Evolutionary conservation across 2,113 vertebrate genomes (phyloP).

Genomic region (Hippocampus guttulatus): DNA sequence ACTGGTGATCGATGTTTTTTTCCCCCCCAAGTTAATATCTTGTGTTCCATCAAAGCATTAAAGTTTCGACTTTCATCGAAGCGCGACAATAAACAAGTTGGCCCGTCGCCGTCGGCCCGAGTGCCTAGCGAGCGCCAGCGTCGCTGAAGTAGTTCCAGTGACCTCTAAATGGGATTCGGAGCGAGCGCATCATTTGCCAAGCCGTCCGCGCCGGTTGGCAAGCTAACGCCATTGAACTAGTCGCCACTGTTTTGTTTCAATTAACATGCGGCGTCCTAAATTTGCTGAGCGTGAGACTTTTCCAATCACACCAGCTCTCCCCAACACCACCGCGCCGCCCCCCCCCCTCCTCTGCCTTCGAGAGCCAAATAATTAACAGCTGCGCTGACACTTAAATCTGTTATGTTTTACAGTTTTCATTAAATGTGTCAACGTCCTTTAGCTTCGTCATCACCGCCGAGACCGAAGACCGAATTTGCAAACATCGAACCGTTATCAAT

Average conservation of each 20-base stretch:
- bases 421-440: slow-evolving; percentile 48
- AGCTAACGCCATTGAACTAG: neutral
- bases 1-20: neutral
- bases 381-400: slow-evolving; percentile 43
- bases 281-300: slow-evolving; percentile 38
- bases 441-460: slow-evolving; percentile 37
- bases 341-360: slow-evolving; percentile 13
- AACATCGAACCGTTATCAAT: slow-evolving; percentile 5
- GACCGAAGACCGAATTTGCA: slow-evolving; percentile 18
- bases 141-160: slow-evolving; percentile 16
- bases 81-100: neutral
- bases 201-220: slow-evolving; percentile 10
- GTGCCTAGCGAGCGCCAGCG: slow-evolving; percentile 8
- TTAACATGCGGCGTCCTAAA: slow-evolving; percentile 28
- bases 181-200: slow-evolving; percentile 24
- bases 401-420: slow-evolving; percentile 45
- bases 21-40: neutral
- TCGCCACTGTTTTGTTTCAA: slow-evolving; percentile 36
- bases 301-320: neutral
- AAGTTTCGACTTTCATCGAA: neutral
- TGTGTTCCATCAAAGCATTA: neutral
- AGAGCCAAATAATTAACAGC: slow-evolving; percentile 53
- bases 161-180: slow-evolving; percentile 28
- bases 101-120: slow-evolving; percentile 1
- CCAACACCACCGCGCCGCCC: slow-evolving; percentile 26